Evolutionary conservation across 2,113 vertebrate genomes (phyloP), one percentile per base, ranked within the genome.

Genomic region (Poecile atricapillus): DNA sequence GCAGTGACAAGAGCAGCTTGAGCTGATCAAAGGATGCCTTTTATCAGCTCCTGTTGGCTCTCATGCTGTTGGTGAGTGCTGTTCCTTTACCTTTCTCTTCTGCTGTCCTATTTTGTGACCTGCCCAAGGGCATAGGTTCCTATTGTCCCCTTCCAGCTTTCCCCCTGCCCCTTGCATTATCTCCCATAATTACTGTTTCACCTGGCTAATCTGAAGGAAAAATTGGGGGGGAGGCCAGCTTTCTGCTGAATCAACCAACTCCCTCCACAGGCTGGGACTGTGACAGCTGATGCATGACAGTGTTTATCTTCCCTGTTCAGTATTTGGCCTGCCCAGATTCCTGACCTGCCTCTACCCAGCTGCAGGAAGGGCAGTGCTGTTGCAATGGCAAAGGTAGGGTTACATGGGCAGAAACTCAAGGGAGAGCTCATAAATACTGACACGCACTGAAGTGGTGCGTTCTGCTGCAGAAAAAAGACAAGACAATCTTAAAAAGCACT

Each of bases 361-460:
- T 43, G 81, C 65, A 41, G 33, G 55, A 65, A 31, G 2, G 1
- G 47, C 58, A 10, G 1, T 21, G 68, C 59, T 83, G 37, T 17
- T 68, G 58, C 68, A 43, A 15, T 77, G 43, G 64, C 69, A 53
- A 16, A 83, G 47, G 63, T 4, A 18, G 50, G 39, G 28, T 67
- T 80, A 15, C 12, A 1, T 0, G 4, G 39, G 23, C 59, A 47
- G 47, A 75, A 82, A 14, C 8, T 5, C 21, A 55, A 59, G 33
- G 58, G 44, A 75, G 13, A 10, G 58, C n/a, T 55, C 35, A 5
- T 20, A 15, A 3, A 3, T 37, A 31, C 19, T 23, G 39, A 23
- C 12, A 16, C 0, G 0, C 58, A 30, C 28, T 56, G 12, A n/a
- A 67, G 50, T 35, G 35, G 47, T 24, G 44, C 0, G 0, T 13